Evolutionary conservation across 2,888 invertebrate species (phyloP).

Genomic region (Agrotis segetum): DNA sequence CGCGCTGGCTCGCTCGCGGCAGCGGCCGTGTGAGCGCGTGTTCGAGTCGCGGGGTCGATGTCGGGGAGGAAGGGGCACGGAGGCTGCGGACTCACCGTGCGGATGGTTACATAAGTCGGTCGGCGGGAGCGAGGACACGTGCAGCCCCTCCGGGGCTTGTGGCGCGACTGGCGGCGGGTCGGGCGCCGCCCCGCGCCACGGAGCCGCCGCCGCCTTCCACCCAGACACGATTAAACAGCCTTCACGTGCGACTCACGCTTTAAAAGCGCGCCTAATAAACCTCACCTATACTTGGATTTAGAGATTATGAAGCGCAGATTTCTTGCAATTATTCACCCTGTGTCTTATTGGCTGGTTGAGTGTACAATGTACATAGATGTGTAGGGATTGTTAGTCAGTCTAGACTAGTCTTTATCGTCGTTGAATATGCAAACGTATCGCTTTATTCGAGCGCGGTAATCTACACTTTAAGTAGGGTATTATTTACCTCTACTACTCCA

Average conservation of each 20-base stretch:
- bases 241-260: constrained; percentile 82
- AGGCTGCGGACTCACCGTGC: constrained; percentile 89
- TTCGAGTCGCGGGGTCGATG: constrained; percentile 73
- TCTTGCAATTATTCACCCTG: constrained; percentile 61
- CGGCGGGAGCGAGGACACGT: constrained; percentile 85
- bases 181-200: constrained; percentile 88
- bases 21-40: constrained; percentile 69
- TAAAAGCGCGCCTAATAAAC: constrained; percentile 83
- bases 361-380: constrained; percentile 13
- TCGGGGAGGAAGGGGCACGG: constrained; percentile 82
- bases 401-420: constrained; percentile 52
- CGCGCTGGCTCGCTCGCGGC: constrained; percentile 67
- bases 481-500: constrained; percentile 37
- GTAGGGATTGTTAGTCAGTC: constrained; percentile 37
- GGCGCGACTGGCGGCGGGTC: constrained; percentile 86
- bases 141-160: constrained; percentile 87
- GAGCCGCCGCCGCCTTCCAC: constrained; percentile 79
- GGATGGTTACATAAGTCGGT: constrained; percentile 90
- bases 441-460: constrained; percentile 55
- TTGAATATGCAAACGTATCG: constrained; percentile 59
- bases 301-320: constrained; percentile 72
- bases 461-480: constrained; percentile 44
- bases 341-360: constrained; percentile 45
- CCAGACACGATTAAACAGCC: constrained; percentile 86
- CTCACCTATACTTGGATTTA: constrained; percentile 79